These are phyloP conservation scores for Peromyscus nudipes DNA, from an alignment of 2,797 vertebrate species.

Conservation along the genomic window DNA sequence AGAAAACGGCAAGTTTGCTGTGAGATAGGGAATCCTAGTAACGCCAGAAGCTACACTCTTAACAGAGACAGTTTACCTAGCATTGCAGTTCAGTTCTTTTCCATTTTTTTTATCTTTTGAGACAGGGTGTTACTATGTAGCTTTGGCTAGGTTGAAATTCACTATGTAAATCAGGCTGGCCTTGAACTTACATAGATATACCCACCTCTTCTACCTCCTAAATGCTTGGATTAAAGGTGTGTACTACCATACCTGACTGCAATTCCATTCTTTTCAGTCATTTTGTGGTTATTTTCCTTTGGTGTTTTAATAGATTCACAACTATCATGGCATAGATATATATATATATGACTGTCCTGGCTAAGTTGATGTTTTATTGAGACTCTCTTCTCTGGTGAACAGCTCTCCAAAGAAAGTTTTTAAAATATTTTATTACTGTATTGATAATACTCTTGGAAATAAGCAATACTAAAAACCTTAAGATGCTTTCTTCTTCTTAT, in stretches of 20 bases:
- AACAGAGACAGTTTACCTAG: neutral
- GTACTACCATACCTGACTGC: neutral
- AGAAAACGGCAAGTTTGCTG: neutral
- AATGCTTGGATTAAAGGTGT: neutral
- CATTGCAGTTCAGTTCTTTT: neutral
- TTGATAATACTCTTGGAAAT: conserved; percentile 11
- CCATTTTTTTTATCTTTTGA: neutral
- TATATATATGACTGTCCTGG: neutral
- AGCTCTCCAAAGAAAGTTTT: neutral
- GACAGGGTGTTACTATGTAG: neutral
- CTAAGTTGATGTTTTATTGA: neutral
- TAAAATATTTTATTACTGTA: neutral
- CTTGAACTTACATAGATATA: neutral
- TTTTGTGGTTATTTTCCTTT: neutral
- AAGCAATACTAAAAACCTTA: neutral
- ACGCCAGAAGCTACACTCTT: neutral
- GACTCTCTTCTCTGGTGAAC: neutral
- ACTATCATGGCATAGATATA: neutral
- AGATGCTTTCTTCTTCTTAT: neutral
- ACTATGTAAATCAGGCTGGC: neutral
- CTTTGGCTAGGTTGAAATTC: neutral
- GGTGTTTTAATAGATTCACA: neutral
- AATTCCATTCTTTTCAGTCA: neutral
- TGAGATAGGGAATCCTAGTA: neutral
- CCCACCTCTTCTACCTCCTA: too few relatives aligned